Percentiles rank a stretch among this genome's conserved stretches.
Conservation (phyloP, 1,140 invertebrate species). For the Ladona fulva region DNA sequence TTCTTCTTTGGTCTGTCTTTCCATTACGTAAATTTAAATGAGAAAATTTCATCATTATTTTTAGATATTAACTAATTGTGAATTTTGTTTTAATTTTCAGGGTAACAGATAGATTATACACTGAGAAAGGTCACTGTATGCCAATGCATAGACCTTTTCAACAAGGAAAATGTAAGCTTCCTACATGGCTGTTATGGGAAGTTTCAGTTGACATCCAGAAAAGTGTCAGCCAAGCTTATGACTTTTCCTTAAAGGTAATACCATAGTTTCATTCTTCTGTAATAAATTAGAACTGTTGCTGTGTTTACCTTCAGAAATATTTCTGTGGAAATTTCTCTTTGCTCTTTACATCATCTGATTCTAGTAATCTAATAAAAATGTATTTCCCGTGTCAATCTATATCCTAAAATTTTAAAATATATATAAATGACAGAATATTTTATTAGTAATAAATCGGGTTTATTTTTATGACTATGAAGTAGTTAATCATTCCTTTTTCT, state of each 20-base stretch:
- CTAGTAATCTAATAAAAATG: no score
- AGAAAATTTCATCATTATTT: background rate
- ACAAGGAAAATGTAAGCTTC: slow-evolving; percentile 28
- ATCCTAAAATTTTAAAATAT: no score
- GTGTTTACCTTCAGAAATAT: no score
- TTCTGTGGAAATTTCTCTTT: no score
- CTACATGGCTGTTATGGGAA: slow-evolving; percentile 32
- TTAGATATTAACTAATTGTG: background rate
- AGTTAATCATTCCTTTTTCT: no score
- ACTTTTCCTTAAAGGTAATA: slow-evolving; percentile 31
- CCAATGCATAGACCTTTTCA: slow-evolving; percentile 31
- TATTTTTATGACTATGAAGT: no score
- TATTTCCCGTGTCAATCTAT: no score
- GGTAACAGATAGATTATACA: slow-evolving; percentile 34
- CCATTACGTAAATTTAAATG: no score
- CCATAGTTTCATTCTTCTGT: slow-evolving; percentile 8
- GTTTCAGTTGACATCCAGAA: slow-evolving; percentile 27
- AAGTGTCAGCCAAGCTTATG: slow-evolving; percentile 28
- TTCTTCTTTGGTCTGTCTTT: no score
- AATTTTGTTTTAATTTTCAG: slow-evolving; percentile 23
- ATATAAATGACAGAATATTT: no score
- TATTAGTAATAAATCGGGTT: no score
- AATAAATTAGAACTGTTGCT: background rate
- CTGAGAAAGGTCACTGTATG: slow-evolving; percentile 34
- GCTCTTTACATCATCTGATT: no score